Evolutionary conservation across 2,797 vertebrate species (phyloP).

Genomic region (Coregonus sp.): DNA sequence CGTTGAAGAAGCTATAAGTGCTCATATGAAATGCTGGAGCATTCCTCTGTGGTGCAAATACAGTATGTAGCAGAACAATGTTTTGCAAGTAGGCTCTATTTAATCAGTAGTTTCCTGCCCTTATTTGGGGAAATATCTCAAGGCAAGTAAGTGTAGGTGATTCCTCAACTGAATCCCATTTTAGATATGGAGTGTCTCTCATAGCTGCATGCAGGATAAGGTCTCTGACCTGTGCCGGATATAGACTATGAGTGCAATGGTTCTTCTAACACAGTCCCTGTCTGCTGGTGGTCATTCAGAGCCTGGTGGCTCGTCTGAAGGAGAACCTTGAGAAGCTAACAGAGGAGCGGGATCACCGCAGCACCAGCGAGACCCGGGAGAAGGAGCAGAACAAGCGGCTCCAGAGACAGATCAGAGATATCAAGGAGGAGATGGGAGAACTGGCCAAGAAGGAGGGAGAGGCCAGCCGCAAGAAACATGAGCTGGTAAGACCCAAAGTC

Average conservation of each 20-base stretch:
- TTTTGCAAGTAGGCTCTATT: too few species aligned
- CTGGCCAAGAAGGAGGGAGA: constrained; percentile 85
- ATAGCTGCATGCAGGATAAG: neutral
- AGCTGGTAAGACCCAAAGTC: constrained; percentile 73
- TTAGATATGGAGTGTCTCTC: neutral
- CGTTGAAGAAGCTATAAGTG: too few species aligned
- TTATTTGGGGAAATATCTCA: neutral
- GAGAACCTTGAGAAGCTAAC: constrained; percentile 90
- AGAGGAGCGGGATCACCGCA: constrained; percentile 83
- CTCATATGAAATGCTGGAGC: too few species aligned
- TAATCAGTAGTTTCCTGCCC: neutral
- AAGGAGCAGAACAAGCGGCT: constrained; percentile 89
- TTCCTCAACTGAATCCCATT: too few species aligned
- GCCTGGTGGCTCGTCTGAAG: constrained; percentile 82
- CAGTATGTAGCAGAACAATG: too few species aligned
- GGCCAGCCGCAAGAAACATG: constrained; percentile 88
- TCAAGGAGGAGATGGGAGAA: constrained; percentile 88
- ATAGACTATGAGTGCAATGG: neutral
- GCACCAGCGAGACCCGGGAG: constrained; percentile 82
- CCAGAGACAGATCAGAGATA: constrained; percentile 84
- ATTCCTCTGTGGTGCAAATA: too few species aligned
- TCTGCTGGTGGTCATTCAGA: constrained; percentile 45
- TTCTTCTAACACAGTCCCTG: neutral
- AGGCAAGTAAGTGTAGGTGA: neutral
- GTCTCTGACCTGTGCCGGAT: neutral